These are phyloP conservation scores for Panopea generosa DNA, from an alignment of 2,888 invertebrate genomes.

Conservation along the genomic window DNA sequence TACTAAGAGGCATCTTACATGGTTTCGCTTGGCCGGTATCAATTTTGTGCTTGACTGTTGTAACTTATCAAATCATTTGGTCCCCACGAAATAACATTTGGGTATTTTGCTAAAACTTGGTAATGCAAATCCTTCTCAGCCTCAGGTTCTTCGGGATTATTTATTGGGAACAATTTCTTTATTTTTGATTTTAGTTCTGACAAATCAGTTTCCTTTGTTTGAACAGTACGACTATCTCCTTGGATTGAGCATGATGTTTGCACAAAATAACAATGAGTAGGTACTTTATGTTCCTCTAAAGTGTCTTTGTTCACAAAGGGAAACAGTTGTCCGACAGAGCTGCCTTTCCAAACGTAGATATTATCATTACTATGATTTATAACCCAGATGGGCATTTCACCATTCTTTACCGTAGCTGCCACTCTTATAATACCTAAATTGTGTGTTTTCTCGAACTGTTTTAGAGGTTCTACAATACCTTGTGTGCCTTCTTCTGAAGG, in stretches of 20 bases:
- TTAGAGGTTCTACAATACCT: conserved; percentile 5
- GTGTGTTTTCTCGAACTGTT: conserved; percentile 14
- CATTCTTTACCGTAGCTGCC: conserved; percentile 1
- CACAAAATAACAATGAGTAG: conserved; percentile 8
- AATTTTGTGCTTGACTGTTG: conserved; percentile 15
- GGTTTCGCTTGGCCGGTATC: conserved; percentile 26
- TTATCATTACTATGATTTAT: conserved; percentile 3
- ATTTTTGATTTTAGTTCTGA: too few relatives aligned
- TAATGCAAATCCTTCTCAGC: conserved; percentile 7
- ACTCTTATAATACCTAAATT: conserved; percentile 8
- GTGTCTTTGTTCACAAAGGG: not conserved
- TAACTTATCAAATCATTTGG: conserved; percentile 10
- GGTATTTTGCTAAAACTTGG: not conserved
- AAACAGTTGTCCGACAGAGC: conserved; percentile 3
- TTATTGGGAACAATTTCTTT: not conserved
- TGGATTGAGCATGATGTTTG: not conserved
- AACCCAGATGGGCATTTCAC: conserved; percentile 5
- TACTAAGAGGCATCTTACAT: conserved; percentile 14
- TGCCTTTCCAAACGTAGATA: conserved; percentile 13
- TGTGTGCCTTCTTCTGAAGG: not conserved
- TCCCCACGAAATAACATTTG: conserved; percentile 9
- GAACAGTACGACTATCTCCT: not conserved
- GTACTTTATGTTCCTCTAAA: not conserved
- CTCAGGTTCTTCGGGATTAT: conserved; percentile 8
- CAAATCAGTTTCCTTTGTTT: not conserved